Percentiles rank a stretch among this genome's conserved stretches.
Conservation (phyloP, 2,888 invertebrate genomes). For the Drosophila neonasuta region DNA sequence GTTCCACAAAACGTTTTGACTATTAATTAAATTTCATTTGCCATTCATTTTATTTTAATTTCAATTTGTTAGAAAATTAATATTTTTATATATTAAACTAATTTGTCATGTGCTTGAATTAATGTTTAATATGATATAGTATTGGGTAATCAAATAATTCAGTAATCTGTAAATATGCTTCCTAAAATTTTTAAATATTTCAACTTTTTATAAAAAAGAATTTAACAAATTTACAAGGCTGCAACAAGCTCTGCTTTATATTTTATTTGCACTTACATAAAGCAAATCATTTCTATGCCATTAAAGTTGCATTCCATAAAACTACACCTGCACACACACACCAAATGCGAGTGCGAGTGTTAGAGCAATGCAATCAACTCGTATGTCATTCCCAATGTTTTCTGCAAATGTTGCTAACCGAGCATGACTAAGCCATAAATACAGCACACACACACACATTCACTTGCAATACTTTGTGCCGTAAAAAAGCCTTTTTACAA, state of each 20-base stretch:
- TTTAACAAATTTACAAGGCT: not conserved
- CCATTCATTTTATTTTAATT: too few relatives aligned
- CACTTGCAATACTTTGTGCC: slow-evolving; percentile 21
- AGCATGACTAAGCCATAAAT: slow-evolving; percentile 62
- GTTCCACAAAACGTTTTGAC: not conserved
- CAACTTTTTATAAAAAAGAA: not conserved
- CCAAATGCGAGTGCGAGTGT: slow-evolving; percentile 1
- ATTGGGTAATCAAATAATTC: too few relatives aligned
- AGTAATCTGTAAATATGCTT: too few relatives aligned
- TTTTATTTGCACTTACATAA: not conserved
- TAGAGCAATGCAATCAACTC: slow-evolving; percentile 53
- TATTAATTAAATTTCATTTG: not conserved
- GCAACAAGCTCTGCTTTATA: not conserved
- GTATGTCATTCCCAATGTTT: slow-evolving; percentile 45
- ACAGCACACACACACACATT: slow-evolving; percentile 38
- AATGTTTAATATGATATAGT: too few relatives aligned
- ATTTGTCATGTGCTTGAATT: too few relatives aligned
- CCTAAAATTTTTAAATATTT: too few relatives aligned
- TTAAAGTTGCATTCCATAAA: slow-evolving; percentile 49
- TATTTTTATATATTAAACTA: too few relatives aligned
- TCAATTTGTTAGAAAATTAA: too few relatives aligned
- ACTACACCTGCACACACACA: slow-evolving; percentile 6
- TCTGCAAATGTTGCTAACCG: slow-evolving; percentile 51
- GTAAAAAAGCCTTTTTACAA: slow-evolving; percentile 46
- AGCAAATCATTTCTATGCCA: slow-evolving; percentile 31